Evolutionary conservation across 2,113 vertebrate genomes (phyloP).

Genomic region (Chionomys nivalis): DNA sequence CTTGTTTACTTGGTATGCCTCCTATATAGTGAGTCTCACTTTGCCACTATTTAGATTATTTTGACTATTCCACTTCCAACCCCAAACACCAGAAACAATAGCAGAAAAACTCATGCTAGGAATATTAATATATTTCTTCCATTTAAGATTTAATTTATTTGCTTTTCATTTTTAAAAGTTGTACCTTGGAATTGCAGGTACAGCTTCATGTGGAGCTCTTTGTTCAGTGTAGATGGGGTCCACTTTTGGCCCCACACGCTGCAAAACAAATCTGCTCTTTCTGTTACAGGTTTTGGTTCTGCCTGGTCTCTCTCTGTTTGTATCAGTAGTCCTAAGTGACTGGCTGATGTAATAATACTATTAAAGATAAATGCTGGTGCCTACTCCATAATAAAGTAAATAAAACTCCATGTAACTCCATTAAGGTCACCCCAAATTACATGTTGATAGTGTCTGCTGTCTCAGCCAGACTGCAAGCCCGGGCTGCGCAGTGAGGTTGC

Average conservation of each 20-base stretch:
- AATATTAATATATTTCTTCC: constrained; percentile 17
- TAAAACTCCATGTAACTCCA: not conserved
- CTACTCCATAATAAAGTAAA: constrained; percentile 41
- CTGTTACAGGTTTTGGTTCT: not conserved
- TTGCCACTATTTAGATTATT: not conserved
- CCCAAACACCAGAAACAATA: not conserved
- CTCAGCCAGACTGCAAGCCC: not conserved
- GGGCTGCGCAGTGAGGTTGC: constrained; percentile 5
- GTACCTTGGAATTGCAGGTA: not conserved
- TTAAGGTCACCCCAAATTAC: constrained; percentile 36
- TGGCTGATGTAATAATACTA: constrained; percentile 19
- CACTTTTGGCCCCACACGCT: not conserved
- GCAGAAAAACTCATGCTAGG: not conserved
- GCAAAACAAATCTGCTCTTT: not conserved
- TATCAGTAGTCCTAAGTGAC: not conserved
- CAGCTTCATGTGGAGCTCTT: not conserved
- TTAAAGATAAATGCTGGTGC: constrained; percentile 9
- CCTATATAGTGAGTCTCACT: not conserved
- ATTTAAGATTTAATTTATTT: not conserved
- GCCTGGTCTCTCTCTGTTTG: not conserved
- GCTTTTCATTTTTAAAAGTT: constrained; percentile 9
- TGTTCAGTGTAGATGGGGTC: not conserved
- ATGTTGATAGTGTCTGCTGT: constrained; percentile 49
- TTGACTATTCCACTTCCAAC: constrained; percentile 6
- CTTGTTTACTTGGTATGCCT: constrained; percentile 8